These are phyloP conservation scores for Pipistrellus pipistrellus DNA, from an alignment of 2,797 vertebrate species.

Conservation along the genomic window DNA sequence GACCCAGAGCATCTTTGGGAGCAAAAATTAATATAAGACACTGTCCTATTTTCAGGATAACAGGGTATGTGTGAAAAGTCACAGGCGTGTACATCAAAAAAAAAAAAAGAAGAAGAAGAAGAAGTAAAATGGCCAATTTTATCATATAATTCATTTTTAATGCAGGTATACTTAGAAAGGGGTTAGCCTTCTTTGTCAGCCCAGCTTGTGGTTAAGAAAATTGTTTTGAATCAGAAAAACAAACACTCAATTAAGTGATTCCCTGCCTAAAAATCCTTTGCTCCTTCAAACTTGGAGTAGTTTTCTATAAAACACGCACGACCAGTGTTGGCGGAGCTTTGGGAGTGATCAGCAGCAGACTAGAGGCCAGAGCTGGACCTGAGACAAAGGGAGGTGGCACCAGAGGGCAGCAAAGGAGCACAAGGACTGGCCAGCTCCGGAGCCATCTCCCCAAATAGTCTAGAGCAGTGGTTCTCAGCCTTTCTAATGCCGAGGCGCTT, in stretches of 20 bases:
- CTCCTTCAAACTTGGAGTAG: not conserved
- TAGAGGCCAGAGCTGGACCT: not conserved
- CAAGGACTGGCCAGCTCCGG: not conserved
- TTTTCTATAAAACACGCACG: too few species aligned
- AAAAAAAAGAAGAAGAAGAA: not conserved
- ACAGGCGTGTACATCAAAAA: not conserved
- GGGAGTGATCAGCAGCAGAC: too few species aligned
- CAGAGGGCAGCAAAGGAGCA: not conserved
- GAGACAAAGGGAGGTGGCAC: too few species aligned
- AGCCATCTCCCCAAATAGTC: not conserved
- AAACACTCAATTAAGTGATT: not conserved
- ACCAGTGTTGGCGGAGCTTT: not conserved
- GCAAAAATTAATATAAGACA: too few species aligned
- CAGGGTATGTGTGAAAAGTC: not conserved
- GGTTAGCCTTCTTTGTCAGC: not conserved
- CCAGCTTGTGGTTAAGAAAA: not conserved
- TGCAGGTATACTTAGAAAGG: not conserved
- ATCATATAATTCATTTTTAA: not conserved
- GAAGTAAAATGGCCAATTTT: not conserved
- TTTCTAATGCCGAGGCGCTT: too few species aligned
- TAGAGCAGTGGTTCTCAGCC: too few species aligned
- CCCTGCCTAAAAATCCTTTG: not conserved
- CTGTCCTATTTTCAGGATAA: too few species aligned
- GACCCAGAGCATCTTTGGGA: too few species aligned
- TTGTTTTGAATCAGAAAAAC: not conserved